Conservation (phyloP, 1,140 invertebrate species). For the Macrocentrus cingulum region DNA sequence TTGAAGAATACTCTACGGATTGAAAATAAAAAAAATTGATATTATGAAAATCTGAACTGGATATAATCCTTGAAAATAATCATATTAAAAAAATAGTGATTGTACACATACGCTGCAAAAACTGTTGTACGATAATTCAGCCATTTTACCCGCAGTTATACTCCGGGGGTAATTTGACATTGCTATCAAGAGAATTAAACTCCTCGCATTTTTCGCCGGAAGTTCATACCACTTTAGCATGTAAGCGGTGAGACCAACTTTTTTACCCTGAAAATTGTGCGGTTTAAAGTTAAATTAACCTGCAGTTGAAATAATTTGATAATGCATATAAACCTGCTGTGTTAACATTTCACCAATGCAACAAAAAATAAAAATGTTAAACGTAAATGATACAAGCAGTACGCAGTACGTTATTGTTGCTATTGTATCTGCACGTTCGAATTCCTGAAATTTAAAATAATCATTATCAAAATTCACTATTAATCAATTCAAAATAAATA, state of each 20-base stretch:
- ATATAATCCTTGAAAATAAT: background rate
- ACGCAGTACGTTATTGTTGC: conserved; percentile 14
- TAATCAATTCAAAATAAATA: background rate
- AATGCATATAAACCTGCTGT: conserved; percentile 10
- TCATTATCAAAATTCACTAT: background rate
- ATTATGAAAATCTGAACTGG: background rate
- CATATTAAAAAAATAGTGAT: background rate
- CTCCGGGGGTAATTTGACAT: conserved; percentile 32
- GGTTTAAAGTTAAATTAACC: background rate
- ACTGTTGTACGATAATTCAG: conserved; percentile 34
- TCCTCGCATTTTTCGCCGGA: conserved; percentile 23
- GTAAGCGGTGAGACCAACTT: conserved; percentile 25
- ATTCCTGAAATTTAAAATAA: conserved; percentile 37
- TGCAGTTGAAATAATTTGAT: background rate
- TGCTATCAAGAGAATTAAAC: conserved; percentile 35
- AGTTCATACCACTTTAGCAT: conserved; percentile 35
- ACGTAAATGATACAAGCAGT: conserved; percentile 24
- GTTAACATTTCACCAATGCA: conserved; percentile 24
- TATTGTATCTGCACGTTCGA: conserved; percentile 34
- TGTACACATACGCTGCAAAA: conserved; percentile 37
- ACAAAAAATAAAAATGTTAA: conserved; percentile 27
- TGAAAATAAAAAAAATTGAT: too few relatives aligned
- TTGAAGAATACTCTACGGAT: too few relatives aligned
- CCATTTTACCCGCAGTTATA: conserved; percentile 38
- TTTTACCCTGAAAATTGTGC: conserved; percentile 23